These are phyloP conservation scores for Fregata magnificens DNA, from an alignment of 2,113 vertebrate species.

Conservation along the genomic window DNA sequence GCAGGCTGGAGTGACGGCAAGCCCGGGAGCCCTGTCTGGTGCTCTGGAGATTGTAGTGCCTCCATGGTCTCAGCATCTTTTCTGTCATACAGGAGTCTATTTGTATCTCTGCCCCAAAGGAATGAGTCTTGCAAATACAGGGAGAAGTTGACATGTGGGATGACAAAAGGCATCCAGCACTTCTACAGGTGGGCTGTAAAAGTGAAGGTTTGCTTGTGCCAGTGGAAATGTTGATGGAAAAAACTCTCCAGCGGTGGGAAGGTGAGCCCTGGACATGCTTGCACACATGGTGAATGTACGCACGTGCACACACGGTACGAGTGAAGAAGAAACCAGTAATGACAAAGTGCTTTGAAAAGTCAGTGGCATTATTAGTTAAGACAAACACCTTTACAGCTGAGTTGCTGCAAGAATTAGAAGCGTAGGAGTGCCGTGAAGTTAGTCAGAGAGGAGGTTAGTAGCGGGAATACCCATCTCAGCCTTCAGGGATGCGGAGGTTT, in stretches of 20 bases:
- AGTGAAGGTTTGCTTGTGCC: neutral
- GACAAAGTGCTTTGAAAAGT: neutral
- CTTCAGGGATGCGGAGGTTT: neutral
- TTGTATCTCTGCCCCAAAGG: neutral
- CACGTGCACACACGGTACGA: fast-evolving
- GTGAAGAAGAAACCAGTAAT: neutral
- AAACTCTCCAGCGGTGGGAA: neutral
- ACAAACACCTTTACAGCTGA: neutral
- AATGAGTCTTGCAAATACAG: neutral
- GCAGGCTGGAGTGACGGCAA: neutral
- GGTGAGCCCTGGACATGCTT: neutral
- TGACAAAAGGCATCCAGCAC: neutral
- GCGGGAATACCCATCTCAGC: neutral
- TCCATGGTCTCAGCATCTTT: neutral
- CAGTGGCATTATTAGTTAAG: neutral
- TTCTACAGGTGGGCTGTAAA: neutral
- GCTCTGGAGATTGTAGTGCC: neutral
- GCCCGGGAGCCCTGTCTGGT: fast-evolving
- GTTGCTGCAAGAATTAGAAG: neutral
- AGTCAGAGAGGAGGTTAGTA: neutral
- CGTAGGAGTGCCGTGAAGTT: fast-evolving
- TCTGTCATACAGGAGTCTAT: neutral
- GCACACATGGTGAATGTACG: neutral
- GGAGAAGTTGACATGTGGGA: neutral
- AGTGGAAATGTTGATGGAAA: neutral